Evolutionary conservation across 2,113 vertebrate species (phyloP).

Genomic region (Alligator mississippiensis): DNA sequence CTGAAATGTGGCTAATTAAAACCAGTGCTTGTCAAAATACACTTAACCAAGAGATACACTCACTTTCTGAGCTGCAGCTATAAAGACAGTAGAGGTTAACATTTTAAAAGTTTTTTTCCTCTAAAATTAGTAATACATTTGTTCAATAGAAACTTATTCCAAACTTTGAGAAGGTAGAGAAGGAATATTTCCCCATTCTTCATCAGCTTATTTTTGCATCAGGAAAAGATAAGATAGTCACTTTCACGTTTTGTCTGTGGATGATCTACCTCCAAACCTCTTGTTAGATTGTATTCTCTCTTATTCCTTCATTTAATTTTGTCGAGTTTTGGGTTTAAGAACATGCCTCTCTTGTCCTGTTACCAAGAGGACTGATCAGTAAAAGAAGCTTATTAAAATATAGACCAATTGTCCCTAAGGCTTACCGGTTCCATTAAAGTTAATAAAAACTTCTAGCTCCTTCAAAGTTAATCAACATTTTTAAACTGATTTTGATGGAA

Average conservation of each 20-base stretch:
- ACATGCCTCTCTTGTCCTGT: not conserved
- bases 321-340: not conserved
- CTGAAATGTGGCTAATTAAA: not conserved
- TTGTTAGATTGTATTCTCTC: not conserved
- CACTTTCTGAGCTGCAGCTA: not conserved
- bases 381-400: not conserved
- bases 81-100: not conserved
- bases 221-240: not conserved
- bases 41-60: not conserved
- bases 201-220: not conserved
- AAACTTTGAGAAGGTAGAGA: not conserved
- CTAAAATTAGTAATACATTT: not conserved
- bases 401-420: not conserved
- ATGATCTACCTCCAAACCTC: not conserved
- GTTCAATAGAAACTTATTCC: not conserved
- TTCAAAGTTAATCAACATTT: not conserved
- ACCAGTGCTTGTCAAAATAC: not conserved
- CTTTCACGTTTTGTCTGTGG: not conserved
- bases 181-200: not conserved
- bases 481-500: not conserved
- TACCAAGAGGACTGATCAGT: not conserved
- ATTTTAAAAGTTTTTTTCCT: not conserved
- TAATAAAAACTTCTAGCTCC: not conserved
- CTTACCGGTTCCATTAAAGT: not conserved
- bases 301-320: not conserved